These are phyloP conservation scores for Aspidiotus rigidus DNA, from an alignment of 2,888 invertebrate genomes.

Conservation along the genomic window DNA sequence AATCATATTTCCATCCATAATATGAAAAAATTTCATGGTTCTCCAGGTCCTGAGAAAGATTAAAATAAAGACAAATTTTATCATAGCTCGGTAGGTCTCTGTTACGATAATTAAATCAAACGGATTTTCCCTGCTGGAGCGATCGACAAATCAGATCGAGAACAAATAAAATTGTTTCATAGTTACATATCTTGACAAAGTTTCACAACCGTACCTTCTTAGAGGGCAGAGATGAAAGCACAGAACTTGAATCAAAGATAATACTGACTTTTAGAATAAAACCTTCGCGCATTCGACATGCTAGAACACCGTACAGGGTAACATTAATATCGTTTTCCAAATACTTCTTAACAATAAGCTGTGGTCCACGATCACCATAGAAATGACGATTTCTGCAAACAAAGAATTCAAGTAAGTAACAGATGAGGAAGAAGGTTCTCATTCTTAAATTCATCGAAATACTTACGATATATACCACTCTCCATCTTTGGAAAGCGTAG, in stretches of 20 bases:
- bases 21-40: no score
- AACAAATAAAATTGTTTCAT: no score
- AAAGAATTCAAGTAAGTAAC: neutral
- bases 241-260: neutral
- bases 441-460: neutral
- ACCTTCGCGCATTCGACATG: constrained; percentile 65
- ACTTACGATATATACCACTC: constrained; percentile 39
- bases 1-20: no score
- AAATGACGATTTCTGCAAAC: constrained; percentile 49
- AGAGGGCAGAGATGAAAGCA: no score
- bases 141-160: no score
- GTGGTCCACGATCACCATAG: constrained; percentile 49
- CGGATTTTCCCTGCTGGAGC: no score
- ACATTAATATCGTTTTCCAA: constrained; percentile 55
- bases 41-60: no score
- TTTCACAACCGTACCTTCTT: no score
- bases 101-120: no score
- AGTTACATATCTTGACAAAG: no score
- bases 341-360: constrained; percentile 54
- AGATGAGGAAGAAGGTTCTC: neutral
- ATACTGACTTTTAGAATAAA: constrained; percentile 54
- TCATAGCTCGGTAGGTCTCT: no score
- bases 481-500: constrained; percentile 37
- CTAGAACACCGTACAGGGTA: constrained; percentile 55
- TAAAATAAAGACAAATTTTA: no score